These are phyloP conservation scores for Boleophthalmus pectinirostris DNA, from an alignment of 2,113 vertebrate species.

Conservation along the genomic window DNA sequence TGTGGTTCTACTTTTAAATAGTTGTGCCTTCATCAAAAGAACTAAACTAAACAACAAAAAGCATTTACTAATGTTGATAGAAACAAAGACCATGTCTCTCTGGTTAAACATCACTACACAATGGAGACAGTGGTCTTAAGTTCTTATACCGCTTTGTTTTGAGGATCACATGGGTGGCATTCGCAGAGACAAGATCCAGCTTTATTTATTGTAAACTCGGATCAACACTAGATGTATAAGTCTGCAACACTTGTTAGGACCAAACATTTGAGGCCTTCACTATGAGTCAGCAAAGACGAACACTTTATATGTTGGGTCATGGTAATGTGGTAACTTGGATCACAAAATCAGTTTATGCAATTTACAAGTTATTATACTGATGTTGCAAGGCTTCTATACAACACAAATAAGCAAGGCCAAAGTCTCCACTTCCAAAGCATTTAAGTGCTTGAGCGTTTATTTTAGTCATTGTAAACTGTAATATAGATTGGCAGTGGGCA, in stretches of 20 bases:
- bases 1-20: background rate
- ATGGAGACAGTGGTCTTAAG: background rate
- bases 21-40: background rate
- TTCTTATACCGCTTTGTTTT: background rate
- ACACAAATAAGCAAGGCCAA: background rate
- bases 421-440: background rate
- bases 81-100: background rate
- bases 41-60: background rate
- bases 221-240: background rate
- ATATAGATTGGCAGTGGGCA: background rate
- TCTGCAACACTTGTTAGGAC: background rate
- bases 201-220: background rate
- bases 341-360: background rate
- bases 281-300: background rate
- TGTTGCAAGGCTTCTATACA: background rate
- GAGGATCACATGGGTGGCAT: background rate
- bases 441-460: background rate
- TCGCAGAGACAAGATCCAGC: background rate
- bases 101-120: background rate
- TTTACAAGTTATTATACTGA: background rate
- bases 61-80: background rate
- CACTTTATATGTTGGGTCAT: background rate
- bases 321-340: background rate
- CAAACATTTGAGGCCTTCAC: background rate
- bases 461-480: background rate